Percentiles rank a stretch among this genome's conserved stretches.
Evolutionary conservation across 1,140 invertebrate species (phyloP).

Genomic region (Micrasema minimum): DNA sequence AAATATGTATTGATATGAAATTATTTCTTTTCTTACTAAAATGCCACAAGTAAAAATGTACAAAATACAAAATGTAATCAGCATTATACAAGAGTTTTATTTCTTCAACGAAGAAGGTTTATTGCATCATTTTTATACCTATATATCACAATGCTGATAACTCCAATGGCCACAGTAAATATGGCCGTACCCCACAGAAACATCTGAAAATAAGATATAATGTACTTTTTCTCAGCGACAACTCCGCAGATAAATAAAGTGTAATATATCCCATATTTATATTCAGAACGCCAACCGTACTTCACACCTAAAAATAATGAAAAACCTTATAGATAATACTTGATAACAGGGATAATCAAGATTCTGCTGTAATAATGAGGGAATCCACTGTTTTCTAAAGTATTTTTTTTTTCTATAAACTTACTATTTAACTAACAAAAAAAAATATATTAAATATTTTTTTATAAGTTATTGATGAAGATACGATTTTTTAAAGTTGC

Average conservation of each 20-base stretch:
- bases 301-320: conserved; percentile 10
- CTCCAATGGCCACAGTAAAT: conserved; percentile 50
- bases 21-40: neutral
- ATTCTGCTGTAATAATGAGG: too few species aligned
- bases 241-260: too few species aligned
- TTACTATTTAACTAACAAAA: too few species aligned
- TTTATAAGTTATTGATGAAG: too few species aligned
- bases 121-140: conserved; percentile 48
- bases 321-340: neutral
- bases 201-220: conserved; percentile 45
- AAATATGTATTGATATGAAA: neutral
- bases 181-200: conserved; percentile 46
- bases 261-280: too few species aligned
- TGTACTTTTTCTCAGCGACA: neutral
- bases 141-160: conserved; percentile 47
- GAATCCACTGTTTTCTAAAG: too few species aligned
- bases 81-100: neutral
- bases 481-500: too few species aligned
- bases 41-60: conserved; percentile 1
- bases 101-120: neutral
- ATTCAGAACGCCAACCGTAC: neutral
- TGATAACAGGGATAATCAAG: too few species aligned
- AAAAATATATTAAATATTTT: too few species aligned
- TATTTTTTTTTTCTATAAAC: too few species aligned
- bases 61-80: neutral